Evolutionary conservation across 2,888 invertebrate genomes (phyloP).

Genomic region (Girardia tigrina): DNA sequence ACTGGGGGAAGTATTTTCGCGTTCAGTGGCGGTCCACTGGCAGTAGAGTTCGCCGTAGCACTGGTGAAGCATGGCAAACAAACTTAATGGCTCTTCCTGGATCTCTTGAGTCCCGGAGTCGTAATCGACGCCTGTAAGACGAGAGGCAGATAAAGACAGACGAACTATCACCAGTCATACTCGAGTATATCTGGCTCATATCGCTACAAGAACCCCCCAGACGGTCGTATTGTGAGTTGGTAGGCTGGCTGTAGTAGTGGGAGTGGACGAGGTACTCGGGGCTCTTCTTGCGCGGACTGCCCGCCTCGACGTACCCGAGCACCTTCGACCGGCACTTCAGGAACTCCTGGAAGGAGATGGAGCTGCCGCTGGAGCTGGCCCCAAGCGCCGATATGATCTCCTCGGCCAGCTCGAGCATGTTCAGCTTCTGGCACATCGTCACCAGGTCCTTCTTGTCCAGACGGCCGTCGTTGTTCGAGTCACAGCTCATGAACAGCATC

Average conservation of each 20-base stretch:
- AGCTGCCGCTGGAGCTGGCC: conserved; percentile 57
- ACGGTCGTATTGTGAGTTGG: not conserved
- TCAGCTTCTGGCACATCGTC: conserved; percentile 58
- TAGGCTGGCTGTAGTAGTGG: not conserved
- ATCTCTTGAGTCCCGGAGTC: conserved; percentile 60
- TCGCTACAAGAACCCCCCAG: conserved; percentile 51
- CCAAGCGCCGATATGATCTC: conserved; percentile 59
- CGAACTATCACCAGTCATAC: not conserved
- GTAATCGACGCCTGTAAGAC: conserved; percentile 54
- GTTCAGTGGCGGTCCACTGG: conserved; percentile 7
- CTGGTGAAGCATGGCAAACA: conserved; percentile 52
- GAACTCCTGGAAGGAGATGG: conserved; percentile 60
- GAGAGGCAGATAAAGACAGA: conserved; percentile 40
- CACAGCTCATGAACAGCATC: conserved; percentile 59
- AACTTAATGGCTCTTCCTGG: conserved; percentile 58
- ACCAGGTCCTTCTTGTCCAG: conserved; percentile 60
- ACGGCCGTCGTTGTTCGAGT: conserved; percentile 60
- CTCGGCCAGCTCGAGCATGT: conserved; percentile 57
- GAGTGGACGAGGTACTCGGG: not conserved
- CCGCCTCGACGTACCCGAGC: not conserved
- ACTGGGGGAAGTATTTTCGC: conserved; percentile 45
- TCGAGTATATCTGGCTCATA: conserved; percentile 55
- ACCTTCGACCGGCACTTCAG: conserved; percentile 52
- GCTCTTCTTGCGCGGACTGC: not conserved
- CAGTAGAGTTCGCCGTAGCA: conserved; percentile 31